A percentile compares a stretch with the other conserved stretches of the same genome.
Evolutionary conservation across 2,888 invertebrate species (phyloP).

Genomic region (Plagodis pulveraria): DNA sequence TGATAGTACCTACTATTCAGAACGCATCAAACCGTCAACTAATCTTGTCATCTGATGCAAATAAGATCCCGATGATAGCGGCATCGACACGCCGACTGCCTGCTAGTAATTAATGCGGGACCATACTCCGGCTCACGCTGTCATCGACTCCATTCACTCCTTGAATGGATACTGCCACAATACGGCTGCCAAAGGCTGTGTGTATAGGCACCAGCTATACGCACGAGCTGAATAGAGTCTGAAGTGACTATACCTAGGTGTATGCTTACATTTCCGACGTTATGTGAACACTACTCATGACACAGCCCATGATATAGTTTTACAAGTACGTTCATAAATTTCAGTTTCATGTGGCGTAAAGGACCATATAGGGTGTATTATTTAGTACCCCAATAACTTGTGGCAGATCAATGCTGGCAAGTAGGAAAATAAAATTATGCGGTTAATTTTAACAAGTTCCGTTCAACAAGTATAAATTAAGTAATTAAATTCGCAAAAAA

Average conservation of each 20-base stretch:
- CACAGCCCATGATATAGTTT: too few species aligned
- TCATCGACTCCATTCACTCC: slow-evolving; percentile 73
- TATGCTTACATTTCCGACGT: slow-evolving; percentile 66
- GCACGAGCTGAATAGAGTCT: slow-evolving; percentile 78
- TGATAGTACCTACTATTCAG: slow-evolving; percentile 29
- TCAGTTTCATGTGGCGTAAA: too few species aligned
- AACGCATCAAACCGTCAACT: slow-evolving; percentile 29
- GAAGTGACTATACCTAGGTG: slow-evolving; percentile 58
- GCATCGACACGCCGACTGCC: slow-evolving; percentile 46
- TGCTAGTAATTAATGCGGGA: slow-evolving; percentile 75
- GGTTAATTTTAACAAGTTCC: too few species aligned
- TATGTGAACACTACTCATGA: not conserved
- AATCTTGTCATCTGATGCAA: slow-evolving; percentile 53
- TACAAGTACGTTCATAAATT: too few species aligned
- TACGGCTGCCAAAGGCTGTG: slow-evolving; percentile 66
- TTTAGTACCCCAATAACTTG: too few species aligned
- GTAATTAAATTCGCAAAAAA: too few species aligned
- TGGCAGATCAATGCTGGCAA: too few species aligned
- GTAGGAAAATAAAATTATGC: too few species aligned
- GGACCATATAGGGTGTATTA: too few species aligned
- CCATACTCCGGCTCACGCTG: slow-evolving; percentile 60
- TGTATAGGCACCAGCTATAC: slow-evolving; percentile 51
- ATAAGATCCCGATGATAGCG: slow-evolving; percentile 56
- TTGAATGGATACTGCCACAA: slow-evolving; percentile 68
- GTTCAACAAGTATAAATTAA: too few species aligned